Base-by-base conservation (phyloP, 2,888 invertebrate genomes). In the Luffia ferchaultella region DNA sequence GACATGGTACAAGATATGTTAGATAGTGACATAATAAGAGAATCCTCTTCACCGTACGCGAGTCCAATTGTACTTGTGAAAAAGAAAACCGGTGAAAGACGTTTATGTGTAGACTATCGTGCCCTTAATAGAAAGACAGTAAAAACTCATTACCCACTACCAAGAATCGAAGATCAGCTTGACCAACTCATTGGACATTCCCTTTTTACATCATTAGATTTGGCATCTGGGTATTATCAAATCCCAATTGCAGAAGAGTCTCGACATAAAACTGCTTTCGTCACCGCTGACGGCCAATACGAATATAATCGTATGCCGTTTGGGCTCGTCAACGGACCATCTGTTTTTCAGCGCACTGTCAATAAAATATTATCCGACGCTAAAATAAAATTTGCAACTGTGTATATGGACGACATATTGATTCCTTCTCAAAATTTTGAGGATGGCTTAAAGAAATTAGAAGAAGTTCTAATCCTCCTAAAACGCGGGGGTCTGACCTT, bases 281-380 rank as follows among this genome's bases (percentile, higher is more conserved):
- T 67, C 0, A 75, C 69, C 0, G 64, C 65, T 0, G 62, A 67
- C 41, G 70, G 71, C 0, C 62, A 68, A 12, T 73, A 53, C 48
- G 64, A 73, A 53, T 71, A 60, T 52, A 58, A 61, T 2, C 50
- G 61, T 0, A 67, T 73, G 66, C 67, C 68, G 0, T 76, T 73
- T 50, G 71, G 70, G 1, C 57, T 74, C 0, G 54, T 55, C 0
- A 73, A 73, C 52, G 67, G 74, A 0, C 70, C 70, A 2, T 57
- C 64, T 0, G 62, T 64, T 0, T 75, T 70, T 51, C 68, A 71
- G 48, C 53, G 63, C 20, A 57, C 65, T 2, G 64, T 51, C 1
- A 47, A 51, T 15, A 44, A 51, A 45, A 40, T 40, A 12, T 18
- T 51, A 9, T 30, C 30, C 1, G 43, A 43, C 16, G 30, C 30